Percentiles rank a stretch among this genome's conserved stretches.
phyloP scores from a whole-genome alignment of 2,888 invertebrate species.

The Drosophila yooni region DNA sequence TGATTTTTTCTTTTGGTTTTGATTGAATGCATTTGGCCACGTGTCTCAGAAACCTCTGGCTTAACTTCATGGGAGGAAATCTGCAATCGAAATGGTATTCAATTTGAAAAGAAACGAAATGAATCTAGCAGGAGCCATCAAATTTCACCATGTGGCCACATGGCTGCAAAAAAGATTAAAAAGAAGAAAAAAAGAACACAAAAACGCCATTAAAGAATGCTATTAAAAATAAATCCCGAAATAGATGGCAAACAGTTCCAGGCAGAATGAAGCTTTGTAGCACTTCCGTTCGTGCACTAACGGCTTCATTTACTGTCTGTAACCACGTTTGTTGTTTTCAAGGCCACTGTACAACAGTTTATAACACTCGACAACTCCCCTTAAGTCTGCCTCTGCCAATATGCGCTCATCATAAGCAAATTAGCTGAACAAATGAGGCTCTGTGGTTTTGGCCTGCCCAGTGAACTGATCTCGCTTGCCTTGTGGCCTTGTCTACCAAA shows the following conservation, averaged over 20 bases:
- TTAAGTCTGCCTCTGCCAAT: background rate
- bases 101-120: constrained; percentile 25
- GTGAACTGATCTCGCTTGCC: background rate
- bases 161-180: constrained; percentile 21
- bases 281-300: constrained; percentile 33
- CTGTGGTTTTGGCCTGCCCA: constrained; percentile 4
- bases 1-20: background rate
- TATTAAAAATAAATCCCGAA: constrained; percentile 37
- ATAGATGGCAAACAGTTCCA: constrained; percentile 6
- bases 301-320: constrained; percentile 22
- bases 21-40: constrained; percentile 10
- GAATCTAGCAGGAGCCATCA: constrained; percentile 6
- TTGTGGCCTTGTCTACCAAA: constrained; percentile 34
- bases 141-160: constrained; percentile 27
- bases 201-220: constrained; percentile 27
- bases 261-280: background rate
- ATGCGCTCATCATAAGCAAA: constrained; percentile 5
- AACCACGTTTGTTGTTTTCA: constrained; percentile 29
- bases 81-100: constrained; percentile 39
- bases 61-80: constrained; percentile 38
- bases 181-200: constrained; percentile 13
- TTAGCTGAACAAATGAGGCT: constrained; percentile 1
- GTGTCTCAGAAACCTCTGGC: constrained; percentile 9
- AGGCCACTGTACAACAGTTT: constrained; percentile 44
- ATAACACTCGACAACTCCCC: background rate